phyloP scores from a whole-genome alignment of 2,888 invertebrate genomes.

The Neoascia interrupta region DNA sequence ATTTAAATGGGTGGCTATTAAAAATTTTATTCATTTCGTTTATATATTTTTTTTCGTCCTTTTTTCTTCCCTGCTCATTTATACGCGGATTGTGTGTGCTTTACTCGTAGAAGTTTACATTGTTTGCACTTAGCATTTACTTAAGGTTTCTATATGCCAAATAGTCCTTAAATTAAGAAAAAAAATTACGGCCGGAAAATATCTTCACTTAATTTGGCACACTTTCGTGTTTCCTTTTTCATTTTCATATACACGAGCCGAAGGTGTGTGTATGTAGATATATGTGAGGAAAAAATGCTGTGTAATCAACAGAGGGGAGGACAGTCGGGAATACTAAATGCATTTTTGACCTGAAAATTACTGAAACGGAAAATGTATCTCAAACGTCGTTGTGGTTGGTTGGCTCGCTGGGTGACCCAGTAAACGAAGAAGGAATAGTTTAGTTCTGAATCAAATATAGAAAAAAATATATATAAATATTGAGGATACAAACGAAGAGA shows the following conservation, averaged over 20 bases:
- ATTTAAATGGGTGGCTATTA: conserved; percentile 67
- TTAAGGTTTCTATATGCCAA: conserved; percentile 19
- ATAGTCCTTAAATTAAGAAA: conserved; percentile 9
- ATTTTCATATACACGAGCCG: background rate
- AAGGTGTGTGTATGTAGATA: background rate
- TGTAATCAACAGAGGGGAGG: background rate
- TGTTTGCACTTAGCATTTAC: conserved; percentile 60
- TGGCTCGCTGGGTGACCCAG: conserved; percentile 47
- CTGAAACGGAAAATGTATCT: conserved; percentile 61
- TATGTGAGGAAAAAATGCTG: background rate
- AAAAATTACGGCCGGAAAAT: conserved; percentile 45
- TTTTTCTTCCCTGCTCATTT: background rate
- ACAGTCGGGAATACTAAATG: conserved; percentile 32
- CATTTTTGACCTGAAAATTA: conserved; percentile 63
- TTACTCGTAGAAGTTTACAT: conserved; percentile 44
- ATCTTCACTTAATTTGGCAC: conserved; percentile 66
- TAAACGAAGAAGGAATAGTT: conserved; percentile 22
- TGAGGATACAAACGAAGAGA: no score
- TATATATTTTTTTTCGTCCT: conserved; percentile 1
- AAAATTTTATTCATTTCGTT: conserved; percentile 31
- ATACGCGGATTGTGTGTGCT: conserved; percentile 14
- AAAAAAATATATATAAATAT: no score
- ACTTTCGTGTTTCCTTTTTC: conserved; percentile 22
- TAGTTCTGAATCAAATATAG: conserved; percentile 1
- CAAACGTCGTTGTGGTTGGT: conserved; percentile 9